Conservation (phyloP, 2,113 vertebrate species). For the Ceuthmochares aereus region DNA sequence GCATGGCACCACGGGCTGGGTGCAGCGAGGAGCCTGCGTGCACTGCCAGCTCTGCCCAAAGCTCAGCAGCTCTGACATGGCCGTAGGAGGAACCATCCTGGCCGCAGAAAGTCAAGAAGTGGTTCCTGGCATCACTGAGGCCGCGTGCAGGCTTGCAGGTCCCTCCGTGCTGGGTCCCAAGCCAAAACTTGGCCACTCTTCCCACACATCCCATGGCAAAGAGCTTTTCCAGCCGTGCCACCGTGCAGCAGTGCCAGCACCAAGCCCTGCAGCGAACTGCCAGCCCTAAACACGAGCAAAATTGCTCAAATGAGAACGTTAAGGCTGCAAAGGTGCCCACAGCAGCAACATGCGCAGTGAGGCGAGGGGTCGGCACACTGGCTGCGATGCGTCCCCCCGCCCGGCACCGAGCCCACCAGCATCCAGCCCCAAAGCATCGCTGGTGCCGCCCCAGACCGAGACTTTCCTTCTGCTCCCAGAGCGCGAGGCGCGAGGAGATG, state of each 20-base stretch:
- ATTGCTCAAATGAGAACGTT: accelerated
- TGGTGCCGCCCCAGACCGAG: not conserved
- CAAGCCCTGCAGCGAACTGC: not conserved
- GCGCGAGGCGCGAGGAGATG: constrained; percentile 93
- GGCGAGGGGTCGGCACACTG: not conserved
- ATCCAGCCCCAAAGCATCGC: not conserved
- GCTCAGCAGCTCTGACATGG: not conserved
- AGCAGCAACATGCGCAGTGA: accelerated
- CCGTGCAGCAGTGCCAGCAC: not conserved
- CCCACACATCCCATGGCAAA: not conserved
- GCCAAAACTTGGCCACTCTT: accelerated
- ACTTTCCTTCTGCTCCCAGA: constrained; percentile 99
- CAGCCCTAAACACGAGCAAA: accelerated
- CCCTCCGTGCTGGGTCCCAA: not conserved
- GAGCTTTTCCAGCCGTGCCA: not conserved
- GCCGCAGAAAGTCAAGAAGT: not conserved
- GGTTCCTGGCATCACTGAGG: accelerated
- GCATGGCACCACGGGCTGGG: accelerated
- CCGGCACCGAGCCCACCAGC: not conserved
- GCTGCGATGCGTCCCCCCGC: not conserved
- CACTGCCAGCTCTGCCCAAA: not conserved
- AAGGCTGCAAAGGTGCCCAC: not conserved
- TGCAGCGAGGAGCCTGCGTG: accelerated
- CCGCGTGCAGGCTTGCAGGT: not conserved
- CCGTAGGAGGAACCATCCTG: accelerated